Base-by-base conservation (phyloP, 2,888 invertebrate species). In the Cordilura impudica region DNA sequence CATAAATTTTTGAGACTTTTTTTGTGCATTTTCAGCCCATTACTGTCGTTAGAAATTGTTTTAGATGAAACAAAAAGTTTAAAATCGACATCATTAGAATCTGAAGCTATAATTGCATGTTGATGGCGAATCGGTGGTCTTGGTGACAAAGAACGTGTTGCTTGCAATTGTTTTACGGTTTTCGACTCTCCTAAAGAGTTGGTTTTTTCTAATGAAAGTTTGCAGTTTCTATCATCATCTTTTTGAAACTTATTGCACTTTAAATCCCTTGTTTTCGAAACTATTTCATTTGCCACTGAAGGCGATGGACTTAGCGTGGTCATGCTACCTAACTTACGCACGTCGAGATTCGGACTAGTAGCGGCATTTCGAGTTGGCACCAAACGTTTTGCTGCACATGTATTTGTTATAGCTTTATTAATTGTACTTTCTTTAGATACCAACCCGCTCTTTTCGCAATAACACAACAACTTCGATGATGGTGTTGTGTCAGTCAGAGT, bases 341-440 rank as follows among this genome's bases (percentile, higher is more conserved):
- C 87, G 60, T 85, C 84, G 7, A 86, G 80, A 69, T 84, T 81
- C 1, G 87, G 86, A 66, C 86, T 90, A 84, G 84, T 87, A 69
- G 82, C 91, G 86, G 86, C 91, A 90, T 85, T 91, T 89, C 71
- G 90, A 85, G 84, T 90, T 16, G 84, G 81, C 23, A 86, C 83
- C 29, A 85, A 78, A 63, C 85, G 80, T 49, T 81, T 81, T 5
- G 73, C 10, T n/a, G 23, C 49, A 12, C 14, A 53, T 10, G 47
- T 39, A 31, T 75, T 54, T 23, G 71, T 21, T 23, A 29, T 18
- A 12, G 5, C 18, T 14, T 35, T 71, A 16, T 58, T 47, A 8
- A 19, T 18, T 6, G 23, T 21, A 19, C 5, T 14, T 10, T 58
- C 18, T 0, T 19, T 2, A 51, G 35, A 16, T 18, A 60, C 35